These are phyloP conservation scores for Gryllus bimaculatus DNA, from an alignment of 1,140 invertebrate genomes.

Conservation along the genomic window DNA sequence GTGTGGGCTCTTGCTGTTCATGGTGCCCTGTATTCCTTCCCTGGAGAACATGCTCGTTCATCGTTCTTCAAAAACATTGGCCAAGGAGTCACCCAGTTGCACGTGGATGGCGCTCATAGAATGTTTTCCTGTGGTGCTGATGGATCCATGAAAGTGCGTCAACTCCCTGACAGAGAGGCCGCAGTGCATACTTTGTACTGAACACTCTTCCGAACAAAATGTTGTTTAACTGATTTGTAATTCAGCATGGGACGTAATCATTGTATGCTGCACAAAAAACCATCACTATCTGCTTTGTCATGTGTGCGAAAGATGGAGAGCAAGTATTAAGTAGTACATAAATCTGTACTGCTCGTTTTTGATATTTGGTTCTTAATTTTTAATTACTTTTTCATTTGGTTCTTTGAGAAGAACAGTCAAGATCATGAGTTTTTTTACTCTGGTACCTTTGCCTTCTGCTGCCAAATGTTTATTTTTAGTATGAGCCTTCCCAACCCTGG, in stretches of 20 bases:
- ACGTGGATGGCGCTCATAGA: slow-evolving; percentile 73
- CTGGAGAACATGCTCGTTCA: slow-evolving; percentile 83
- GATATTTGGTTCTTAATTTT: background rate
- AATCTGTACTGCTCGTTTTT: background rate
- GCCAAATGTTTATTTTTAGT: background rate
- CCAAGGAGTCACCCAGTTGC: slow-evolving; percentile 90
- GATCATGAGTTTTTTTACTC: background rate
- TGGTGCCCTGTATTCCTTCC: slow-evolving; percentile 75
- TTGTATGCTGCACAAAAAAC: background rate
- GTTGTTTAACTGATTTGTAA: no score
- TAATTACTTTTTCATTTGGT: background rate
- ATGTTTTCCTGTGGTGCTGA: slow-evolving; percentile 97
- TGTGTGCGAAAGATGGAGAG: background rate
- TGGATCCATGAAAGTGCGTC: slow-evolving; percentile 94
- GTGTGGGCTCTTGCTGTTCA: slow-evolving; percentile 86
- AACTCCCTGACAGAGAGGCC: slow-evolving; percentile 63
- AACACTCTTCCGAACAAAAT: background rate
- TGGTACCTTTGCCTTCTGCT: background rate
- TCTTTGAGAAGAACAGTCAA: background rate
- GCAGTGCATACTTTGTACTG: slow-evolving; percentile 23
- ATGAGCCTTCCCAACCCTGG: background rate
- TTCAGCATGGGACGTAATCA: background rate
- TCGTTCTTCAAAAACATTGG: slow-evolving; percentile 95
- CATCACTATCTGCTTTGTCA: background rate
- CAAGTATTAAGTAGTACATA: background rate